Base-by-base conservation (phyloP, 2,888 invertebrate genomes). In the Drosophila bunnanda region DNA sequence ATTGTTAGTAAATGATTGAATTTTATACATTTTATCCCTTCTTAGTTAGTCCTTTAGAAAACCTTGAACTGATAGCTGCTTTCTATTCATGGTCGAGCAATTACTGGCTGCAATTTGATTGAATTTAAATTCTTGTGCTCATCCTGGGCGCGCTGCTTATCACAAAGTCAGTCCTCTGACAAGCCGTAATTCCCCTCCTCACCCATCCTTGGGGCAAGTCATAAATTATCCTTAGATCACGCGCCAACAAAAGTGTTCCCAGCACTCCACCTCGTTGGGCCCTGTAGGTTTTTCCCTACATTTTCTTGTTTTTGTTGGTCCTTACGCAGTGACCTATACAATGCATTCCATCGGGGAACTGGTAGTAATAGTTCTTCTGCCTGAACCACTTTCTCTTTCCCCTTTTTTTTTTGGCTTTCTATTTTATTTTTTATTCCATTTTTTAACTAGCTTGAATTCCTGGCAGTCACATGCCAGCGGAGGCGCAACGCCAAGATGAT, bases 181-280 rank as follows among this genome's bases (percentile, higher is more conserved):
- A 57, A 34, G 53, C 62, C 50, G 50, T 50, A 50, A 22, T 17
- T 25, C 25, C 22, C 44, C 10, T 4, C 17, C 13, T 12, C 48
- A 5, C 9, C 20, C 56, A 34, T 57, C 68, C 68, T 44, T 34
- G 20, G 20, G 67, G 54, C 46, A 34, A 55, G 74, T 52, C 65
- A 73, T 82, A 79, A 82, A 82, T 76, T 82, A 76, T 79, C 69
- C 77, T 73, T 82, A 77, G 79, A 79, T 82, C 79, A 82, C 82
- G 77, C 77, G 79, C 79, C 82, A 79, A 76, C 56, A 75, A 62
- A 73, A 62, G 68, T 68, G 68, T 55, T 41, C 36, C 50, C 39
- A 55, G 39, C 48, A 56, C 55, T 56, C 36, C 48, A 62, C 25
- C 54, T 46, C 44, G 46, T 46, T 20, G 44, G 54, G 44, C 20